These are phyloP conservation scores for Perognathus longimembris DNA, from an alignment of 2,113 vertebrate species.

Conservation along the genomic window DNA sequence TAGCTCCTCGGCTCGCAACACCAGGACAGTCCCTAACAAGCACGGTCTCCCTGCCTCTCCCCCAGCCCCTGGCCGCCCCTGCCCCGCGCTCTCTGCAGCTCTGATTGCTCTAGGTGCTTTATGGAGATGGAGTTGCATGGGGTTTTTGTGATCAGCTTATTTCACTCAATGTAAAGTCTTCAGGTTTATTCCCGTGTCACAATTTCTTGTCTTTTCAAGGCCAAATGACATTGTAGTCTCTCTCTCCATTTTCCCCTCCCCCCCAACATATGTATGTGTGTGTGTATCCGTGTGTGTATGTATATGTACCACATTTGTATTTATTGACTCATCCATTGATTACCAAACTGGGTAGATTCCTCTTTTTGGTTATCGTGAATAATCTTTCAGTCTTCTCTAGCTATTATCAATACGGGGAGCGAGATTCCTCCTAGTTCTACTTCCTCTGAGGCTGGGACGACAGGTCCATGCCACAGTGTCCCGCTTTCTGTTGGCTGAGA, in stretches of 20 bases:
- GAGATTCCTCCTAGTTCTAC: too few species aligned
- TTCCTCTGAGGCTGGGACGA: too few species aligned
- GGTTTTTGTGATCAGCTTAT: neutral
- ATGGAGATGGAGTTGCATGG: fast-evolving
- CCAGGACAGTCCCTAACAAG: neutral
- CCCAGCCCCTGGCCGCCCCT: neutral
- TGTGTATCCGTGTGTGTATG: too few species aligned
- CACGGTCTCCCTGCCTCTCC: fast-evolving
- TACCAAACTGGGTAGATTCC: neutral
- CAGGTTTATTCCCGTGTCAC: neutral
- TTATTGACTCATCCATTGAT: neutral
- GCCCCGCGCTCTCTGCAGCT: neutral
- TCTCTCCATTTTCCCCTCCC: too few species aligned
- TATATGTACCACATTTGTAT: neutral
- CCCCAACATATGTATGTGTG: too few species aligned
- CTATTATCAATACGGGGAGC: too few species aligned
- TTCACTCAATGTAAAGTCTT: neutral
- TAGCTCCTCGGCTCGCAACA: neutral
- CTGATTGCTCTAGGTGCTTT: neutral
- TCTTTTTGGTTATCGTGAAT: neutral
- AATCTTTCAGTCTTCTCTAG: neutral
- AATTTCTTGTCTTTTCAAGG: neutral
- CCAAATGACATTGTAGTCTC: neutral
- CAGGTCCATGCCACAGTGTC: too few species aligned
- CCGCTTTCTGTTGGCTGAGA: too few species aligned